Evolutionary conservation across 2,113 vertebrate species (phyloP).

Genomic region (Thunnus thynnus): DNA sequence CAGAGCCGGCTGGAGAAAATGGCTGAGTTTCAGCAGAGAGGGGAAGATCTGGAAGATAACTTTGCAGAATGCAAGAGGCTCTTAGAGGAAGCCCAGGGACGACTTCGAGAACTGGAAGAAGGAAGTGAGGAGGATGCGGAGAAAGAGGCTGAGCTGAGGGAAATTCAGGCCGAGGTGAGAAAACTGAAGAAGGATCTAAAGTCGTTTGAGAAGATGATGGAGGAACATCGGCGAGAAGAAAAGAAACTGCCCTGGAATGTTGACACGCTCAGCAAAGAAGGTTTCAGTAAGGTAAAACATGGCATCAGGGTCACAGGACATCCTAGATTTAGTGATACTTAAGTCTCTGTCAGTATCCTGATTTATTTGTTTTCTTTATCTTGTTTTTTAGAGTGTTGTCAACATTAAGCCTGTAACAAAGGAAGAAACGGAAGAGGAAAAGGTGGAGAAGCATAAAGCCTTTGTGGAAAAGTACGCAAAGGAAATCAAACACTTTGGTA

Average conservation of each 20-base stretch:
- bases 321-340: not conserved
- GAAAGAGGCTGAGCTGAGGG: constrained; percentile 76
- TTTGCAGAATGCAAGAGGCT: constrained; percentile 84
- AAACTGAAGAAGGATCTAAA: constrained; percentile 88
- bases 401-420: constrained; percentile 82
- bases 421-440: constrained; percentile 86
- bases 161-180: constrained; percentile 83
- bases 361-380: not conserved
- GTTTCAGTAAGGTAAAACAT: constrained; percentile 90
- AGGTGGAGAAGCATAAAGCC: constrained; percentile 88
- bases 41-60: constrained; percentile 87
- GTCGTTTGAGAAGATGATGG: constrained; percentile 84
- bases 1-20: constrained; percentile 91
- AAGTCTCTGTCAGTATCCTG: not conserved
- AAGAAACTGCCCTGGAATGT: constrained; percentile 93
- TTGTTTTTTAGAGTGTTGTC: constrained; percentile 87
- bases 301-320: not conserved
- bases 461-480: constrained; percentile 90
- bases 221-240: constrained; percentile 86
- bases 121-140: constrained; percentile 38
- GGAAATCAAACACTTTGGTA: constrained; percentile 92
- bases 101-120: constrained; percentile 82
- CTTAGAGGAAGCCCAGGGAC: constrained; percentile 84
- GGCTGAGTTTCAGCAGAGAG: constrained; percentile 91
- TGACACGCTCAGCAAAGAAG: constrained; percentile 92